Evolutionary conservation across 2,888 invertebrate species (phyloP), one percentile per base, ranked within the genome.

Genomic region (Epirrhoe alternata): DNA sequence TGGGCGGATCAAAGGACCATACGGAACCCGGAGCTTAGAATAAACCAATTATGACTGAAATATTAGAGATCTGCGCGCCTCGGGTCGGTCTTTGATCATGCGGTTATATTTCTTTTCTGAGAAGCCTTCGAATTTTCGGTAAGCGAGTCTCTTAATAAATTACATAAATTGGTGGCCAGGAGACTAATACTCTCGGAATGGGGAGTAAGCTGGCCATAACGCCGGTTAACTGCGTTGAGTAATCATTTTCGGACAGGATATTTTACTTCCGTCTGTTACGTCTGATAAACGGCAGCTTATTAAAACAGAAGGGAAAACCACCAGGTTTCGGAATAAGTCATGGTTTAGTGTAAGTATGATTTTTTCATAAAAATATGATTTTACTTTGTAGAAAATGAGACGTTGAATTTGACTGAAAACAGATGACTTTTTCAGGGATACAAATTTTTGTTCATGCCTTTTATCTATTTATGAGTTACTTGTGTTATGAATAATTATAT

Each of bases 21-120:
- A 90, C 90, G 92, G 91, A 87, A 89, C 86, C 86, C 83, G 86
- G 85, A 91, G 92, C 92, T 92, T 92, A 92, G 93, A 90, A 91
- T 93, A 93, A 92, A 92, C 93, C 93, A 93, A 93, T 93, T 93
- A 93, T 92, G 91, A 92, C 90, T 90, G 92, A 93, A 93, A 93
- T 93, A 92, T 93, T 93, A 92, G 92, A 92, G 92, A 93, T 92
- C 92, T 91, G 87, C 81, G 82, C 84, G 82, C 78, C 78, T 78
- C 77, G 81, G 83, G 84, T 86, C 75, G 85, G 85, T 87, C 91
- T 93, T 93, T 93, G 93, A 92, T 93, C 92, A 89, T 84, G 82
- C 76, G 77, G 57, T 87, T 86, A 86, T 87, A 86, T 88, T 90
- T 90, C 87, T 88, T 90, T 88, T 55, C 62, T 63, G 47, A 1